Conservation (phyloP, 2,888 invertebrate species). For the Idaea biselata region DNA sequence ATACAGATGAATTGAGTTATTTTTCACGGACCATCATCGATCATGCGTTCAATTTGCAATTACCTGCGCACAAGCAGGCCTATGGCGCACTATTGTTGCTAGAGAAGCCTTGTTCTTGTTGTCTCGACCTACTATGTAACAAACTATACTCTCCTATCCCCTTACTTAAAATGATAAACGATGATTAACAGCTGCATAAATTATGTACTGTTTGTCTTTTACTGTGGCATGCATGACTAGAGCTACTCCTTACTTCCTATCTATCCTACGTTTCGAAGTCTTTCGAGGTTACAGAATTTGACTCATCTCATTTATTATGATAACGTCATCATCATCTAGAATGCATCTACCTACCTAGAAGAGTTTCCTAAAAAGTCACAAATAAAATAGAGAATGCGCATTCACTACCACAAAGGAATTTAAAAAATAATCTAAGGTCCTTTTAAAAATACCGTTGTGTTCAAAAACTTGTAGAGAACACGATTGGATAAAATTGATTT, state of each 20-base stretch:
- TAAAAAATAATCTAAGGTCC: not conserved
- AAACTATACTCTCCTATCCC: no score
- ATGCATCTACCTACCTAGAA: not conserved
- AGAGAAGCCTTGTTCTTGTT: not conserved
- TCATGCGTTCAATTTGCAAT: slow-evolving; percentile 50
- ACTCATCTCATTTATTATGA: not conserved
- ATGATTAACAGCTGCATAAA: no score
- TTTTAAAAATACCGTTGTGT: not conserved
- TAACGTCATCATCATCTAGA: slow-evolving; percentile 4
- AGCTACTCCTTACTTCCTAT: no score
- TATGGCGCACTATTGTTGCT: slow-evolving; percentile 2
- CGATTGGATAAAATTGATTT: not conserved
- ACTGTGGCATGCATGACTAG: no score
- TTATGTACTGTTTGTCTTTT: no score
- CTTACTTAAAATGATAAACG: no score
- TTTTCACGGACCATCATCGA: slow-evolving; percentile 47
- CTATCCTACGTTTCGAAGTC: no score
- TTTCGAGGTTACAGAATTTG: not conserved
- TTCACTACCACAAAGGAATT: not conserved
- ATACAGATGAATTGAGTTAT: slow-evolving; percentile 52
- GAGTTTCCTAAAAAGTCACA: not conserved
- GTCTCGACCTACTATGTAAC: no score
- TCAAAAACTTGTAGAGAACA: not conserved
- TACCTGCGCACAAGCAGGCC: slow-evolving; percentile 27
- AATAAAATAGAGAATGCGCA: not conserved